Evolutionary conservation across 92 coral and sea anemone species (phyloP), one percentile per base, ranked within the genome.

Genomic region (Siderastrea siderea): DNA sequence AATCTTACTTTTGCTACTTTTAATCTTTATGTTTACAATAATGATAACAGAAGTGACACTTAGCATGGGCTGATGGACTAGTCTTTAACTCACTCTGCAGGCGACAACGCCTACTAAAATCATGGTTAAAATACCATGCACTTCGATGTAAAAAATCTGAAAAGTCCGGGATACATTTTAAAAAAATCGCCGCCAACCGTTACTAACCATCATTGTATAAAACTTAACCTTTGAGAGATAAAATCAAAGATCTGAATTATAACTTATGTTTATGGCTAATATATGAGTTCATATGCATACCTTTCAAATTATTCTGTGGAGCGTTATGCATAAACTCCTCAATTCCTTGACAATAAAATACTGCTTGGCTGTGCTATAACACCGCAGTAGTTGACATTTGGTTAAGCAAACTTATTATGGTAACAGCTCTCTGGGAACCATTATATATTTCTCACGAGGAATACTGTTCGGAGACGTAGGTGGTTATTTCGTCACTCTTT

Each of bases 401-500:
- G 19, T 44, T 38, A n/a, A 8, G 9, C 11, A 68, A 44, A 53
- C 63, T 55, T 81, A 68, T 68, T 53, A 16, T 68, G 77, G 7
- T 49, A 68, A 68, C 55, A 55, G 15, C 54, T 13, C 44, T 45
- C 14, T 19, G 68, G 53, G 49, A 74, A 83, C 46, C 59, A 63
- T 48, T 59, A 72, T 83, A 58, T 59, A 73, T 54, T 60, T 73
- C 13, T 4, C 79, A 38, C 70, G 65, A 74, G 62, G 38, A 60
- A 60, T 11, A 8, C 62, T 58, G 47, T 26, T 72, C 4, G n/a
- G 57, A 48, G 45, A 10, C 54, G 60, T 57, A 58, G 77, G 71
- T 48, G 87, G 71, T 26, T 55, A 58, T 72, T 73, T 83, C 87
- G 67, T 83, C 80, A 58, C 9, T 16, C 50, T 83, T 73, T 66